These are phyloP conservation scores for Tethya wilhelma DNA, from an alignment of 37 sponge, comb jelly and placozoan species.

Conservation along the genomic window DNA sequence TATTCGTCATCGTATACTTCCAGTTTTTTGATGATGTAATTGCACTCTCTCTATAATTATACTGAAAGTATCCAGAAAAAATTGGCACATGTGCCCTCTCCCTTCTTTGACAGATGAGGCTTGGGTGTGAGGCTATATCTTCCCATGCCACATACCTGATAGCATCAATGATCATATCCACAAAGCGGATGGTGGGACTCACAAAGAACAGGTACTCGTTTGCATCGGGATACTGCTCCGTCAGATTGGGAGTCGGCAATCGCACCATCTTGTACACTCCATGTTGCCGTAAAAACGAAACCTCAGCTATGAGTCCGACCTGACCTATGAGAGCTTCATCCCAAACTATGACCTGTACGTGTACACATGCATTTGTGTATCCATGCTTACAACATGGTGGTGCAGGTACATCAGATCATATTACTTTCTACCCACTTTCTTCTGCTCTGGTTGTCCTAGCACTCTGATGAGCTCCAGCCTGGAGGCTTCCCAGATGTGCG, in stretches of 20 bases:
- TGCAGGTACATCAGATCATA: neutral
- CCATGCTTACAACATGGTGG: neutral
- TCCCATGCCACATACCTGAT: constrained; percentile 47
- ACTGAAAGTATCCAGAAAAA: no score
- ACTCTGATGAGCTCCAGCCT: constrained; percentile 36
- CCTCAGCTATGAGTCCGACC: constrained; percentile 74
- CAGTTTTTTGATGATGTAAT: no score
- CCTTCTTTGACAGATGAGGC: no score
- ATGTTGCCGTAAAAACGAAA: constrained; percentile 55
- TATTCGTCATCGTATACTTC: no score
- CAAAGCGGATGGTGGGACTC: constrained; percentile 47
- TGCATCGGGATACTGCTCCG: constrained; percentile 31
- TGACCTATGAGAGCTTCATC: constrained; percentile 69
- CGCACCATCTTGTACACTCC: constrained; percentile 79
- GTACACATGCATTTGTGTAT: neutral
- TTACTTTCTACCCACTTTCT: constrained; percentile 47
- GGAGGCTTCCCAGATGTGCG: constrained; percentile 49
- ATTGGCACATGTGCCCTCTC: no score
- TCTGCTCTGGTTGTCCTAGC: constrained; percentile 17
- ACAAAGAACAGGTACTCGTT: constrained; percentile 62
- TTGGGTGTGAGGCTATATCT: no score
- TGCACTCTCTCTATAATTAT: no score
- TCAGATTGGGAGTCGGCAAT: constrained; percentile 40
- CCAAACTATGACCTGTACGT: constrained; percentile 80
- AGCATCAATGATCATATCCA: constrained; percentile 60